Conservation (phyloP, 92 coral and sea anemone species). For the Siderastrea radians region DNA sequence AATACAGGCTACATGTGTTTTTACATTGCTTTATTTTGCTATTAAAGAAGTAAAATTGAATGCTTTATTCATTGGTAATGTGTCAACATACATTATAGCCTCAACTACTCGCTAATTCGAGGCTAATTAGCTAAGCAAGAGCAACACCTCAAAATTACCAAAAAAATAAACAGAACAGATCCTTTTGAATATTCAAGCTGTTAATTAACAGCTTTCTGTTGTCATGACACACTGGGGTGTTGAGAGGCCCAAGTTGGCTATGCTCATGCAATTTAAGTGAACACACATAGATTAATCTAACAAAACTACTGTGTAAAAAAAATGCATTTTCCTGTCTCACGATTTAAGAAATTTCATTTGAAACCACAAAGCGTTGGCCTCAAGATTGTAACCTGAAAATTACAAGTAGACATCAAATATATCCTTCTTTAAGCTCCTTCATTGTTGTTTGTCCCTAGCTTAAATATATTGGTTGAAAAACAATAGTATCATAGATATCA, state of each 20-base stretch:
- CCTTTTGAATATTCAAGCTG: background rate
- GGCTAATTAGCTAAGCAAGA: background rate
- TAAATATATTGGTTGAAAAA: too few relatives aligned
- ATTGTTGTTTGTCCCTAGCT: too few relatives aligned
- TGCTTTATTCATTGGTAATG: background rate
- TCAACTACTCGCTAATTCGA: background rate
- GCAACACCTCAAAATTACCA: background rate
- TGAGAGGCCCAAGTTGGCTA: background rate
- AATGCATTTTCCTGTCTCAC: background rate
- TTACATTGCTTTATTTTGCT: background rate
- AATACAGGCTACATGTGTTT: background rate
- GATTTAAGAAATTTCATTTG: background rate
- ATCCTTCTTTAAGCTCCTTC: too few relatives aligned
- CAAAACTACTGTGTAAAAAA: background rate
- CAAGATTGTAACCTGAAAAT: too few relatives aligned
- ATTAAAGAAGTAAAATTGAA: background rate
- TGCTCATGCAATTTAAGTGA: background rate
- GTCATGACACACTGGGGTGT: background rate
- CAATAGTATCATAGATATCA: too few relatives aligned
- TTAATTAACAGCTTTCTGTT: background rate
- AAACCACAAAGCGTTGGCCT: too few relatives aligned
- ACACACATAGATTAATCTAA: background rate
- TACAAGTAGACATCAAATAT: too few relatives aligned
- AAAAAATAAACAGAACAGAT: background rate
- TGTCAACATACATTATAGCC: background rate